Conservation (phyloP, 2,113 vertebrate genomes). For the Hippocampus abdominalis region DNA sequence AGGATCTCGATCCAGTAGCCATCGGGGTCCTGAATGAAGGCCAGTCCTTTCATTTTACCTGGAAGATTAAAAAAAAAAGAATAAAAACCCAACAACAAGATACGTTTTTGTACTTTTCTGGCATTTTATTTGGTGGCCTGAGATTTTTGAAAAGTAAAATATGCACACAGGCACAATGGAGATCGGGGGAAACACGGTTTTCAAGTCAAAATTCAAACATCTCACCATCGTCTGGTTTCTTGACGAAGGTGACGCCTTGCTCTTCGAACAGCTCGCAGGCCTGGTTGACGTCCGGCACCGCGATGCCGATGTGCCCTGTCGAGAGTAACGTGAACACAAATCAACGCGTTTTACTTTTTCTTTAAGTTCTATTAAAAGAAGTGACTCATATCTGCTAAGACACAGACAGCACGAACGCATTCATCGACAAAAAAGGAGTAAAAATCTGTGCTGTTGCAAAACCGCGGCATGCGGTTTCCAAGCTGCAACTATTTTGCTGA, state of each 20-base stretch:
- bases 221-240: constrained; percentile 94
- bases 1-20: constrained; percentile 98
- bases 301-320: constrained; percentile 92
- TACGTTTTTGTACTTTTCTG: background rate
- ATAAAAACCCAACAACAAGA: rapidly evolving
- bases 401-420: no score
- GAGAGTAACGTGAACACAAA: background rate
- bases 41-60: constrained; percentile 98
- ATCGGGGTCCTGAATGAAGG: constrained; percentile 97
- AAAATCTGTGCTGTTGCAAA: no score
- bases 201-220: background rate
- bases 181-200: background rate
- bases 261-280: constrained; percentile 95
- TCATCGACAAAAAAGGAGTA: no score
- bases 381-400: no score
- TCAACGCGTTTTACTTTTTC: background rate
- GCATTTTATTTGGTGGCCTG: background rate
- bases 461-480: no score
- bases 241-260: constrained; percentile 91
- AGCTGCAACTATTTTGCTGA: no score
- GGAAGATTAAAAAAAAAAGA: background rate
- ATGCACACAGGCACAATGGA: no score
- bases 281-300: constrained; percentile 87
- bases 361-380: no score
- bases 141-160: no score